A percentile compares a stretch with the other conserved stretches of the same genome.
Conservation (phyloP, 2,797 vertebrate species). For the Miichthys miiuy region DNA sequence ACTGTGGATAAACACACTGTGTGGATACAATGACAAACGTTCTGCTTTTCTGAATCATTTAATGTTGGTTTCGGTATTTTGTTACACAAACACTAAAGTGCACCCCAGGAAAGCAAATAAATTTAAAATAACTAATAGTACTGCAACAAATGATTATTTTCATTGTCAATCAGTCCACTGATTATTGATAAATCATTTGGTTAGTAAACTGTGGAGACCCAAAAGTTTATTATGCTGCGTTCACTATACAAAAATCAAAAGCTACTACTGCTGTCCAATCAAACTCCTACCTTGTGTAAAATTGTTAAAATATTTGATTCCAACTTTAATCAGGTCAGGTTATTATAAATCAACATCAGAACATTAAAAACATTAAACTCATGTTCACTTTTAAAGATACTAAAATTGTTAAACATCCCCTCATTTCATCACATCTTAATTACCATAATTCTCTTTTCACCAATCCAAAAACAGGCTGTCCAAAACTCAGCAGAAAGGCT, state of each 20-base stretch:
- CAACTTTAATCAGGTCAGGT: background rate
- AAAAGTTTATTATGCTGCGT: background rate
- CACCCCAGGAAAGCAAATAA: background rate
- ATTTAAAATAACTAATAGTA: background rate
- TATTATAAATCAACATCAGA: background rate
- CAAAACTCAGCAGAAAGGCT: background rate
- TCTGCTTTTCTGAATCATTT: constrained; percentile 8
- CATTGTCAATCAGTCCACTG: background rate
- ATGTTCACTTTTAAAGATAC: background rate
- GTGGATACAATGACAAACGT: constrained; percentile 13
- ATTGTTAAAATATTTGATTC: background rate
- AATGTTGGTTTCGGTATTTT: background rate
- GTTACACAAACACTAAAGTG: background rate
- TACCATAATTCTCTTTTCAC: background rate
- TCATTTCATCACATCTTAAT: background rate
- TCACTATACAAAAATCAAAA: background rate
- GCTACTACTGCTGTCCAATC: too few species aligned
- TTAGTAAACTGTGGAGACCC: background rate
- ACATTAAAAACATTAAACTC: background rate
- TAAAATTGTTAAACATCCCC: background rate
- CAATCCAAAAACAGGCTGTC: background rate
- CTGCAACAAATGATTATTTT: background rate
- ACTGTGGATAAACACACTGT: constrained; percentile 35
- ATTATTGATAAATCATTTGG: background rate
- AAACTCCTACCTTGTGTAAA: too few species aligned